A percentile compares a stretch with the other conserved stretches of the same genome.
phyloP scores from a whole-genome alignment of 2,888 invertebrate genomes.

The Leptinotarsa peninsularis region DNA sequence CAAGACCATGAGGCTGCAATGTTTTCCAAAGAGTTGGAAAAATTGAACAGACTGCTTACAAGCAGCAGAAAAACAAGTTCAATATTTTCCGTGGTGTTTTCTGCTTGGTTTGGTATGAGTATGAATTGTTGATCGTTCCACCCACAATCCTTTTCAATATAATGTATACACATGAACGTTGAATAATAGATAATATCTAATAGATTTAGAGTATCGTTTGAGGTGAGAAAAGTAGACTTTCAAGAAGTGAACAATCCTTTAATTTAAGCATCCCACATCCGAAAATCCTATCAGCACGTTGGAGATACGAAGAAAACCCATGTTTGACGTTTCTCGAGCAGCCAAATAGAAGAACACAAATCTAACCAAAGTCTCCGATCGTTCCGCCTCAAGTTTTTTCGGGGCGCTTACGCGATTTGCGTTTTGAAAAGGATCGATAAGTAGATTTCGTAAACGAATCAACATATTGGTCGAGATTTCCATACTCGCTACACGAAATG shows the following conservation, averaged over 20 bases:
- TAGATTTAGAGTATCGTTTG: no score
- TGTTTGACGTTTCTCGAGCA: background rate
- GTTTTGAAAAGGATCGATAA: conserved; percentile 40
- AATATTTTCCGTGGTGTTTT: no score
- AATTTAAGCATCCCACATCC: background rate
- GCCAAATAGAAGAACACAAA: background rate
- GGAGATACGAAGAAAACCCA: background rate
- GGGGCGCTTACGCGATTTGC: conserved; percentile 35
- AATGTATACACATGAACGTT: no score
- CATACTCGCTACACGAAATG: conserved; percentile 39
- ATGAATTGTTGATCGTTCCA: no score
- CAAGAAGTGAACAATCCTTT: background rate
- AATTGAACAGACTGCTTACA: no score
- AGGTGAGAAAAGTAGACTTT: background rate
- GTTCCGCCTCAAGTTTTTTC: conserved; percentile 16
- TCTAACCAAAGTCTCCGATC: background rate
- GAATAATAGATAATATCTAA: no score
- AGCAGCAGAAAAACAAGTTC: no score
- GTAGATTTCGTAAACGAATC: conserved; percentile 46
- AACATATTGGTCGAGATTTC: conserved; percentile 46
- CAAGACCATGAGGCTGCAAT: no score
- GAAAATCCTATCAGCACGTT: background rate
- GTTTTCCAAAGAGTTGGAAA: no score
- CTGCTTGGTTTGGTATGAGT: no score
- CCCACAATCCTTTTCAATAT: no score